phyloP scores from a whole-genome alignment of 2,888 invertebrate species.

The Tachystola acroxantha region DNA sequence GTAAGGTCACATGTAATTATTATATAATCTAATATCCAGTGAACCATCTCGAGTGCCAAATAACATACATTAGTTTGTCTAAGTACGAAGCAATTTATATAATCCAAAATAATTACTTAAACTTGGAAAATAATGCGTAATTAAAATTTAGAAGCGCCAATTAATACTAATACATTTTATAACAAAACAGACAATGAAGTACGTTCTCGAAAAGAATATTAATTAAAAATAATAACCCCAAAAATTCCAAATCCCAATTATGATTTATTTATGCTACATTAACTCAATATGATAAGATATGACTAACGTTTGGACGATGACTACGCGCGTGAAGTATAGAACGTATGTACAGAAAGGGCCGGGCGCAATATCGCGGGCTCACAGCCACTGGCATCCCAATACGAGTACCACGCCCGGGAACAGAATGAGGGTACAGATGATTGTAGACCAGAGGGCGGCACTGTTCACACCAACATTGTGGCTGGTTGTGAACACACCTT shows the following conservation, averaged over 20 bases:
- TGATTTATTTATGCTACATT: conserved; percentile 13
- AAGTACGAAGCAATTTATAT: conserved; percentile 59
- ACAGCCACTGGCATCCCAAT: conserved; percentile 29
- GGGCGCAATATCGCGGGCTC: conserved; percentile 26
- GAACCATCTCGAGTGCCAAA: conserved; percentile 11
- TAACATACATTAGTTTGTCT: conserved; percentile 27
- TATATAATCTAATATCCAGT: conserved; percentile 7
- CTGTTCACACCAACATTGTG: no score
- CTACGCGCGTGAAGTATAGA: conserved; percentile 41
- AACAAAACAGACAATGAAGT: conserved; percentile 40
- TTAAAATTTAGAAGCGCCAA: conserved; percentile 36
- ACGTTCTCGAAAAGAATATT: conserved; percentile 24
- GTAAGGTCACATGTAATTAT: no score
- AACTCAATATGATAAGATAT: conserved; percentile 23
- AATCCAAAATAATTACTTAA: conserved; percentile 38
- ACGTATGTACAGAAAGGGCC: conserved; percentile 49
- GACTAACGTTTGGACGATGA: conserved; percentile 47
- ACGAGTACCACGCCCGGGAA: conserved; percentile 11
- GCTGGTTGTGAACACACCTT: no score
- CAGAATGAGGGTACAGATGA: not conserved
- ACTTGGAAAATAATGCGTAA: conserved; percentile 30
- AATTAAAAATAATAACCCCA: conserved; percentile 22
- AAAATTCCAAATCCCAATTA: conserved; percentile 23
- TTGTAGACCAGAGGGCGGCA: no score
- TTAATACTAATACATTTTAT: conserved; percentile 24